These are phyloP conservation scores for Glaucidium brasilianum DNA, from an alignment of 2,113 vertebrate species.

Conservation along the genomic window DNA sequence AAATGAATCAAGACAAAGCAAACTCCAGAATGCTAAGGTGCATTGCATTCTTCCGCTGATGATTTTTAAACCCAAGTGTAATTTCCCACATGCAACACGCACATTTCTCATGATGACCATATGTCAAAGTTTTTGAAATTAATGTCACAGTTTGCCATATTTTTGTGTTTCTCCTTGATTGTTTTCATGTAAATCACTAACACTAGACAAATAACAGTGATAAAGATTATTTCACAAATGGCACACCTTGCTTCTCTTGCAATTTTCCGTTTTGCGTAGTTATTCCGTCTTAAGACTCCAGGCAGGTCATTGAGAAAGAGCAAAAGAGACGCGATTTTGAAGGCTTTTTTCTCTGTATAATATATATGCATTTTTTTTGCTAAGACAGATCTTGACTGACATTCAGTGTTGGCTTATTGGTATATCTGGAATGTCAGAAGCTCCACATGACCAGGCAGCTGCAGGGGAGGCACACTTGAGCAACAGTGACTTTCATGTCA, in stretches of 20 bases:
- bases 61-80: not conserved
- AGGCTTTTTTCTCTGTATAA: not conserved
- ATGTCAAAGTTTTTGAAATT: not conserved
- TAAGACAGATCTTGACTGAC: not conserved
- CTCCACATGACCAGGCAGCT: not conserved
- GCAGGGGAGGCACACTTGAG: not conserved
- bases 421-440: not conserved
- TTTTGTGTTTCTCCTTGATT: not conserved
- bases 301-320: not conserved
- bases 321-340: not conserved
- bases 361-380: not conserved
- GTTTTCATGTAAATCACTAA: not conserved
- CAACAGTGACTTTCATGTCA: not conserved
- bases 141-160: not conserved
- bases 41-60: not conserved
- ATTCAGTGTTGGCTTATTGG: not conserved
- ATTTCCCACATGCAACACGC: not conserved
- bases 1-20: not conserved
- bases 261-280: not conserved
- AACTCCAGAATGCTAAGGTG: not conserved
- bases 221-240: not conserved
- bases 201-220: not conserved
- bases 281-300: not conserved
- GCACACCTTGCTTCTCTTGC: not conserved
- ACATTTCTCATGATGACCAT: not conserved